phyloP scores from a whole-genome alignment of 1,140 invertebrate genomes.

The Megalopta genalis region DNA sequence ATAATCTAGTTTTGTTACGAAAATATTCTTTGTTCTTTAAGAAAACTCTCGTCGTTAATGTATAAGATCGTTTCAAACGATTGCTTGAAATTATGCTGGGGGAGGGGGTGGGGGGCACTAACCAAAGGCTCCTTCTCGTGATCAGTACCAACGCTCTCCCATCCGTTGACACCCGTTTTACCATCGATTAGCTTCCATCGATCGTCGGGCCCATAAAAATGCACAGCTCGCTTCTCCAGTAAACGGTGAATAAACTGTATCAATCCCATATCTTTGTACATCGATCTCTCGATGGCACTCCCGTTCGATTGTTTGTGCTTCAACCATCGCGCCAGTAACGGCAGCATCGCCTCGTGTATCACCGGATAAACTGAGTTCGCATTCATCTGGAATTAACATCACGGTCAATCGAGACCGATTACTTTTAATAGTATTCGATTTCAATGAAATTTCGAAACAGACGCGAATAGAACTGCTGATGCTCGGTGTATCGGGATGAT shows the following conservation, averaged over 20 bases:
- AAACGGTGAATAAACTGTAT: conserved; percentile 81
- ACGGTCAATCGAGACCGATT: neutral
- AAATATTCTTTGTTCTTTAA: too few species aligned
- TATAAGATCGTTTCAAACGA: too few species aligned
- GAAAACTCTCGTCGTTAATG: too few species aligned
- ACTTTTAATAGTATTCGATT: too few species aligned
- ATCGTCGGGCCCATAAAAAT: conserved; percentile 80
- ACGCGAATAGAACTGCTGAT: too few species aligned
- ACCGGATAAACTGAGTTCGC: conserved; percentile 79
- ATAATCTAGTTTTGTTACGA: too few species aligned
- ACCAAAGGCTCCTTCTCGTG: conserved; percentile 77
- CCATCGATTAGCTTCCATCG: conserved; percentile 79
- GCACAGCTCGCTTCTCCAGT: conserved; percentile 81
- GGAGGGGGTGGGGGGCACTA: neutral
- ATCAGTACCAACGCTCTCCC: conserved; percentile 79
- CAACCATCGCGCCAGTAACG: conserved; percentile 76
- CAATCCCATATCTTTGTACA: conserved; percentile 82
- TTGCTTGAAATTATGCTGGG: too few species aligned
- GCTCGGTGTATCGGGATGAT: too few species aligned
- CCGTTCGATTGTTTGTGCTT: conserved; percentile 78
- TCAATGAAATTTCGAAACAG: too few species aligned
- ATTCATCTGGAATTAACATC: conserved; percentile 69
- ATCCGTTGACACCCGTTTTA: conserved; percentile 78
- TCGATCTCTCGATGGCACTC: conserved; percentile 78
- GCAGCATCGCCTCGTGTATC: conserved; percentile 78